Conservation (phyloP, 2,888 invertebrate species). For the Eupithecia pulchellata region DNA sequence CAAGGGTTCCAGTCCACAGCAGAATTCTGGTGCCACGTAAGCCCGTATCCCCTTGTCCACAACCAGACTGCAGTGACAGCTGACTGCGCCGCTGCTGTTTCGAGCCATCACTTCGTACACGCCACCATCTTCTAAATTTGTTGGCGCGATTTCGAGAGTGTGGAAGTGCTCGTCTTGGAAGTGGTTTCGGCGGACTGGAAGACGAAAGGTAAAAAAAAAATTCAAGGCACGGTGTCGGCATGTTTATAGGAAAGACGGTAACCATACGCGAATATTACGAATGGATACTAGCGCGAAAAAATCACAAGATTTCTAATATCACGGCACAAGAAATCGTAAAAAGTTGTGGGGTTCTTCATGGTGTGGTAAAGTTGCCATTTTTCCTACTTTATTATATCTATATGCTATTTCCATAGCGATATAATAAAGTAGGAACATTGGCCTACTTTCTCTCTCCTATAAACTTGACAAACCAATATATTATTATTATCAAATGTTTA, state of each 20-base stretch:
- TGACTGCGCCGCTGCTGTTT: conserved; percentile 93
- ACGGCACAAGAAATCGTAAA: neutral
- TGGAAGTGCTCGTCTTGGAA: conserved; percentile 92
- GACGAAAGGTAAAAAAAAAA: neutral
- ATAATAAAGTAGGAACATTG: no score
- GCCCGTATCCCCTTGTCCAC: conserved; percentile 94
- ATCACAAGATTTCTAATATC: neutral
- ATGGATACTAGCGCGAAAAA: neutral
- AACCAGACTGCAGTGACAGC: conserved; percentile 90
- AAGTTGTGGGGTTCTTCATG: neutral
- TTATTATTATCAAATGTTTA: no score
- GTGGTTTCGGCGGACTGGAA: conserved; percentile 84
- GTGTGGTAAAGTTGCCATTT: no score
- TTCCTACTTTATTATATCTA: neutral
- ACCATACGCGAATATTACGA: no score
- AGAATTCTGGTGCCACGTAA: conserved; percentile 92
- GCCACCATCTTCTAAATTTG: conserved; percentile 91
- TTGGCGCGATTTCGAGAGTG: conserved; percentile 93
- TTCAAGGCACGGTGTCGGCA: neutral
- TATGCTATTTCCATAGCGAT: no score
- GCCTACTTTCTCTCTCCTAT: no score
- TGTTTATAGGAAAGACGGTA: neutral
- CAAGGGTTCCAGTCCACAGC: conserved; percentile 88
- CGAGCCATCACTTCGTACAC: conserved; percentile 91
- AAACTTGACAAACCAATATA: no score